Conservation (phyloP, 2,888 invertebrate species). For the Elaeidobius kamerunicus region DNA sequence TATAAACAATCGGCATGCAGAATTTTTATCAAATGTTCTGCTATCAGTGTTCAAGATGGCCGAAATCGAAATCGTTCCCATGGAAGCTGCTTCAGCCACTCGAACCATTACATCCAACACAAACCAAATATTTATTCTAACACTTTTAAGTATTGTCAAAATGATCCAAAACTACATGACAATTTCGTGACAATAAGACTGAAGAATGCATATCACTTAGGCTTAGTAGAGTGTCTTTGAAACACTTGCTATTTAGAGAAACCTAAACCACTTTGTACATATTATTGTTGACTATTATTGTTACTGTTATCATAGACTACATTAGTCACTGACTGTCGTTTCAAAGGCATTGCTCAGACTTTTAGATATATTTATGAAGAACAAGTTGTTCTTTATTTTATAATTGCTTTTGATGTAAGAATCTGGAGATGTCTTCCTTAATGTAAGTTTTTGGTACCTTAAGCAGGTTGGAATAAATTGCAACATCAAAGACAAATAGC, state of each 20-base stretch:
- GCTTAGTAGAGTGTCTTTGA: conserved; percentile 28
- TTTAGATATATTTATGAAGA: conserved; percentile 38
- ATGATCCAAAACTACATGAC: conserved; percentile 35
- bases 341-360: conserved; percentile 43
- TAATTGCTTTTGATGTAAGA: conserved; percentile 41
- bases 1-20: conserved; percentile 81
- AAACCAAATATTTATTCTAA: conserved; percentile 12
- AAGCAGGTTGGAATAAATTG: conserved; percentile 23
- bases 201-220: conserved; percentile 32
- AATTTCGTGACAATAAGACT: conserved; percentile 46
- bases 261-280: conserved; percentile 45
- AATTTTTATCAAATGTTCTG: conserved; percentile 81
- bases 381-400: conserved; percentile 42
- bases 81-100: conserved; percentile 55
- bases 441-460: conserved; percentile 41
- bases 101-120: conserved; percentile 5
- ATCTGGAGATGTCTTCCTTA: conserved; percentile 51
- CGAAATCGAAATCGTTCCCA: conserved; percentile 83
- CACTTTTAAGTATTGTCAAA: conserved; percentile 31
- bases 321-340: conserved; percentile 43
- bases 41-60: conserved; percentile 91
- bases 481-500: no score
- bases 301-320: conserved; percentile 44
- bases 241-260: conserved; percentile 29
- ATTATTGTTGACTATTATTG: conserved; percentile 50